These are phyloP conservation scores for Chalcosyrphus nemorum DNA, from an alignment of 2,888 invertebrate genomes.

Conservation along the genomic window DNA sequence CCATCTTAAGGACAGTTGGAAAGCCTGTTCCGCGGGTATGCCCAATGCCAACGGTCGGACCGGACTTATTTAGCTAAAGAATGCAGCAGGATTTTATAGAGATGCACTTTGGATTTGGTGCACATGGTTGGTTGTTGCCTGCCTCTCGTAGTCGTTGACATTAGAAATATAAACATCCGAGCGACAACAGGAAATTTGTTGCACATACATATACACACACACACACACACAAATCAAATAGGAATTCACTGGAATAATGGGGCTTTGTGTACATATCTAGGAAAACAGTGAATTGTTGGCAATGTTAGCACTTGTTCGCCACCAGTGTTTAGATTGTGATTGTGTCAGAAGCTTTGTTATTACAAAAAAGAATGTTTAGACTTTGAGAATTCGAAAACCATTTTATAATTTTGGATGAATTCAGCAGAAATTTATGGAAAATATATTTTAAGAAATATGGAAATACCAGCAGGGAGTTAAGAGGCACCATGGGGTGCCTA, in stretches of 20 bases:
- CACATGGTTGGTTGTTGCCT: conserved; percentile 16
- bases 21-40: conserved; percentile 68
- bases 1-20: conserved; percentile 39
- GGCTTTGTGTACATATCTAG: background rate
- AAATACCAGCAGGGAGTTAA: no score
- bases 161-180: conserved; percentile 54
- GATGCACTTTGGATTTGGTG: conserved; percentile 60
- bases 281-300: background rate
- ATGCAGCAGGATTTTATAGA: conserved; percentile 71
- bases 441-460: no score
- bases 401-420: no score
- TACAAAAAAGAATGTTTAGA: background rate
- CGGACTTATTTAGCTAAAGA: conserved; percentile 66
- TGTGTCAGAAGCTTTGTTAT: background rate
- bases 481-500: no score
- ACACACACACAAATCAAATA: conserved; percentile 8
- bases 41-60: conserved; percentile 66
- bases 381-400: background rate
- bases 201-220: no score
- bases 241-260: conserved; percentile 25
- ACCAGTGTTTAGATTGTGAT: background rate
- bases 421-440: no score
- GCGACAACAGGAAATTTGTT: conserved; percentile 53
- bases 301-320: background rate
- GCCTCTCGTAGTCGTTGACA: conserved; percentile 28